Evolutionary conservation across 1,140 invertebrate genomes (phyloP).

Genomic region (Trichomalopsis sarcophagae): DNA sequence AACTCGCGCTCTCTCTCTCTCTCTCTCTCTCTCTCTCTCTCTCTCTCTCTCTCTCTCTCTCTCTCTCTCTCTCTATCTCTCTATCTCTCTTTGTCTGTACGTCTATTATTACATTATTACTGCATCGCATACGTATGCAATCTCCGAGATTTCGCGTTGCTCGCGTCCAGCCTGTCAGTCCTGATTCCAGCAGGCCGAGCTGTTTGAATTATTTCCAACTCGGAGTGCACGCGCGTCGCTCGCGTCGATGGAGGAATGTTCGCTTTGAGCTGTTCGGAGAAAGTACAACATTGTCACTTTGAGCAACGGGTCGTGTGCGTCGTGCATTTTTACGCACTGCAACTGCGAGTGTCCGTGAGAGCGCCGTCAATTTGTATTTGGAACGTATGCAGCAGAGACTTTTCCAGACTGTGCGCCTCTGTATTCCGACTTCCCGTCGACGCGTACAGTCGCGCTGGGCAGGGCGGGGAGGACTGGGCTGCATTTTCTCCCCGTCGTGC

Average conservation of each 20-base stretch:
- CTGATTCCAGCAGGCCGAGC: no score
- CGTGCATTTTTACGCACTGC: not conserved
- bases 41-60: no score
- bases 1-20: no score
- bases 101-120: not conserved
- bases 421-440: not conserved
- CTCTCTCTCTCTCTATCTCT: no score
- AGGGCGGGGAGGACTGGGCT: not conserved
- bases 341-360: not conserved
- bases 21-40: no score
- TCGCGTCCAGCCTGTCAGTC: no score
- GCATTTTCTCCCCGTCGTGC: constrained; percentile 22
- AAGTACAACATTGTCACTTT: constrained; percentile 1
- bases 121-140: not conserved
- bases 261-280: not conserved
- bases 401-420: not conserved
- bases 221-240: not conserved
- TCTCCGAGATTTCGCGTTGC: not conserved
- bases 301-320: not conserved
- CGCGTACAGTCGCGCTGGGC: not conserved
- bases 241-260: not conserved
- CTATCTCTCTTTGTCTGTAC: no score
- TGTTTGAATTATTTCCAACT: not conserved
- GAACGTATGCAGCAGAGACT: not conserved
- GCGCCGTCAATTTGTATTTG: not conserved